Percentiles rank a stretch among this genome's conserved stretches.
Conservation (phyloP, 2,797 vertebrate genomes). For the Cottoperca gobio region DNA sequence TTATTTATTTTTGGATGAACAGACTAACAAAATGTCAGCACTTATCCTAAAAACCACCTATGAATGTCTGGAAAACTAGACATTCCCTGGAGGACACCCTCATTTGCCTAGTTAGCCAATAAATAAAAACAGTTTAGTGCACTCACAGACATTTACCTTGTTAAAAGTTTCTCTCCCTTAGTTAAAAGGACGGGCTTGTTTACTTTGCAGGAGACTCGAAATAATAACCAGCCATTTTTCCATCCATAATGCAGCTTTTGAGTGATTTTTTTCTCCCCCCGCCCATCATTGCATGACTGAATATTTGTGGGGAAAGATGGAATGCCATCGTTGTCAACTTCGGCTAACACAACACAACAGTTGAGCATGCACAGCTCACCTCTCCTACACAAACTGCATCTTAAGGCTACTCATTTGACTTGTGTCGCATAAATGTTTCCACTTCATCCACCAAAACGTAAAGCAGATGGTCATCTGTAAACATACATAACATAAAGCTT, state of each 20-base stretch:
- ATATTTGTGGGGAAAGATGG: constrained; percentile 35
- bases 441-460: constrained; percentile 53
- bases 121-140: not conserved
- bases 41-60: not conserved
- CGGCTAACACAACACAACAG: constrained; percentile 51
- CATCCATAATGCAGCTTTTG: constrained; percentile 22
- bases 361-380: constrained; percentile 68
- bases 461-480: constrained; percentile 74
- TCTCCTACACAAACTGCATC: constrained; percentile 43
- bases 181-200: constrained; percentile 7
- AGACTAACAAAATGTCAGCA: not conserved
- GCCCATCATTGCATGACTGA: not conserved
- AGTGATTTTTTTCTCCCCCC: not conserved
- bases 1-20: not conserved
- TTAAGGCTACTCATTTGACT: constrained; percentile 43
- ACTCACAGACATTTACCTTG: constrained; percentile 4
- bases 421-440: constrained; percentile 63
- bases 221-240: constrained; percentile 26
- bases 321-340: constrained; percentile 64
- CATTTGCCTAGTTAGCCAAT: not conserved
- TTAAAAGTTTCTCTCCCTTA: not conserved
- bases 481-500: constrained; percentile 58
- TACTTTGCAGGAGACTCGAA: constrained; percentile 13
- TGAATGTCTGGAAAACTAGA: not conserved
- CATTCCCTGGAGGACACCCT: not conserved